Evolutionary conservation across 30 jellyfish, hydroid and myxozoan genomes (phyloP), one percentile per base, ranked within the genome.

Genomic region (Hydractinia symbiolongicarpus): DNA sequence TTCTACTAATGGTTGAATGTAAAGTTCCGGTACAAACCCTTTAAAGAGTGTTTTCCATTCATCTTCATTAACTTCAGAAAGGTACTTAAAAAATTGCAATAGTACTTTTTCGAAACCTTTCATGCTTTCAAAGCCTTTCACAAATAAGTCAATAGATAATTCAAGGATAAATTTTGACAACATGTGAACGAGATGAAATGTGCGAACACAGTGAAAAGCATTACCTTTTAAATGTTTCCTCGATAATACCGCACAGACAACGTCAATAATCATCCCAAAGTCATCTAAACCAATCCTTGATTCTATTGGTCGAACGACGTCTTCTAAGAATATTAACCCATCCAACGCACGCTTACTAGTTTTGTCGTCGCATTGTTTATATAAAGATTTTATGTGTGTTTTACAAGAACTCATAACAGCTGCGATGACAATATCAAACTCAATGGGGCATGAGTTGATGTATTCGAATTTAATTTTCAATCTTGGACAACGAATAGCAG

Each of bases 401-500:
- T 6, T 13, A 13, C 16, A 64, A 2, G 74, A 13, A 5, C 78
- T 51, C 40, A 79, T 53, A 6, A 88, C 86, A 64, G 96, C 84
- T 1, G 99, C 99, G 61, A 94, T 72, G 40, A 86, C 81, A 9
- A 94, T 72, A 67, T 94, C 99, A 66, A 76, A 78, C 54, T 88
- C 95, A 49, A 88, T 81, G 4, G 94, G 93, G 30, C 87, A 82
- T 6, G 84, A 55, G 21, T 94, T 68, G 55, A 17, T 5, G 77
- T 17, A 94, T 72, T 61, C 91, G n/a, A 85, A 67, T 49, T 88
- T 72, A 19, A 88, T 76, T 72, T 88, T 94, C 84, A 94, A 16
- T 69, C 99, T 61, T 4, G 99, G 99, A 82, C 99, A 94, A 49
- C 97, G 90, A 16, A 87, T 94, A 50, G 83, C 81, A 4, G 90